Conservation (phyloP, 2,113 vertebrate species). For the Alectura lathami region DNA sequence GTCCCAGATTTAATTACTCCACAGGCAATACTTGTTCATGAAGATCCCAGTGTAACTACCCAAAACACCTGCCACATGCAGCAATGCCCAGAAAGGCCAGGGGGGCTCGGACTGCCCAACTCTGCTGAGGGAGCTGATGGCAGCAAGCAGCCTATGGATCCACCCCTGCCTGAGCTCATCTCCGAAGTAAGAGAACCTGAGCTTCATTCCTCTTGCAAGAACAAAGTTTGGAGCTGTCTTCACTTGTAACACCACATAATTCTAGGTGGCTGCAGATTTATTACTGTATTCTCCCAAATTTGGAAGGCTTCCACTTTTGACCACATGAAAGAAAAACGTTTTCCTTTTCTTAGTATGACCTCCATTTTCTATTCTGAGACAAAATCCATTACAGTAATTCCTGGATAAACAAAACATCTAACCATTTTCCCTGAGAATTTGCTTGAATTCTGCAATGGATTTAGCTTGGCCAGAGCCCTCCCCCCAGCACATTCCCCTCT, state of each 20-base stretch:
- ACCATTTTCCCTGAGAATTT: neutral
- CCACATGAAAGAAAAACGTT: conserved; percentile 47
- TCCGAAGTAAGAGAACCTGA: neutral
- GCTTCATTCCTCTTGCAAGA: conserved; percentile 1
- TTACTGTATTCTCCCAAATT: conserved; percentile 34
- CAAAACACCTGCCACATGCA: neutral
- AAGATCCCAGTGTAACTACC: neutral
- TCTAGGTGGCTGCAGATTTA: conserved; percentile 58
- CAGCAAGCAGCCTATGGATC: fast-evolving
- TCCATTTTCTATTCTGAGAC: conserved; percentile 47
- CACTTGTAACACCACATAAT: conserved; percentile 59
- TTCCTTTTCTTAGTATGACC: conserved; percentile 43
- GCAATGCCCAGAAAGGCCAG: neutral
- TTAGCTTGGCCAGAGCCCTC: neutral
- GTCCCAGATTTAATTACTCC: neutral
- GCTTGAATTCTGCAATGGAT: neutral
- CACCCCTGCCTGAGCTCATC: too few species aligned
- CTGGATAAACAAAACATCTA: conserved; percentile 8
- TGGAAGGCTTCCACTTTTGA: conserved; percentile 48
- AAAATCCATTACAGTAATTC: conserved; percentile 35
- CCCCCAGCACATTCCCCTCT: fast-evolving
- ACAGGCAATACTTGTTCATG: neutral
- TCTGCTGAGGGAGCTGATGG: fast-evolving
- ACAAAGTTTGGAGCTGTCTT: conserved; percentile 47
- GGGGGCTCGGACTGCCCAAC: neutral